These are phyloP conservation scores for Acholoe squamosa DNA, from an alignment of 2,888 invertebrate genomes.

Conservation along the genomic window DNA sequence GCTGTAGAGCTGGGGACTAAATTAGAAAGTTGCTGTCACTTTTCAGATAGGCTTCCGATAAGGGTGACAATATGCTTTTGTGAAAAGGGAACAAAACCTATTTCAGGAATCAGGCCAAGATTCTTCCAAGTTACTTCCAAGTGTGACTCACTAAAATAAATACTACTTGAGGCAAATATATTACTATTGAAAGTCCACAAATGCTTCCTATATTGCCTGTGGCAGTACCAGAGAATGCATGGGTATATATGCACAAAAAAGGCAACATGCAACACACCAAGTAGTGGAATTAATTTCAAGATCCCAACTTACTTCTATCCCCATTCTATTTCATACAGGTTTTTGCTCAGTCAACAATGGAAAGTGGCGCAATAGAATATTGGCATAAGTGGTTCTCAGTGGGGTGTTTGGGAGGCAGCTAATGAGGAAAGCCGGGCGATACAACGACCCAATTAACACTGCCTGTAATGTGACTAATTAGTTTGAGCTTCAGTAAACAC, in stretches of 20 bases:
- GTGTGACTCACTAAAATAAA: too few relatives aligned
- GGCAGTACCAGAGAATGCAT: neutral
- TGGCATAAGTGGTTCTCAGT: neutral
- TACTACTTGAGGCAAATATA: too few relatives aligned
- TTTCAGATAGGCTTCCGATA: too few relatives aligned
- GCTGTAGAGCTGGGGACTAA: too few relatives aligned
- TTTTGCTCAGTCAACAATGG: slow-evolving; percentile 7
- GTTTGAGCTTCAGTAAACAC: slow-evolving; percentile 48
- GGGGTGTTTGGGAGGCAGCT: slow-evolving; percentile 5
- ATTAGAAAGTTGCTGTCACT: too few relatives aligned
- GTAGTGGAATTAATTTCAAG: slow-evolving; percentile 6
- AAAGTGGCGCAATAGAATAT: slow-evolving; percentile 8
- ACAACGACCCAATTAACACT: slow-evolving; percentile 40
- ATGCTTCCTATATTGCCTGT: neutral
- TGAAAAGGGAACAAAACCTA: too few relatives aligned
- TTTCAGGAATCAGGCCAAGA: too few relatives aligned
- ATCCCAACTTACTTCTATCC: neutral
- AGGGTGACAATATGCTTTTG: too few relatives aligned
- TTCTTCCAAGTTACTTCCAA: too few relatives aligned
- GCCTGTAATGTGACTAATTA: slow-evolving; percentile 53
- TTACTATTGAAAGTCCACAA: too few relatives aligned
- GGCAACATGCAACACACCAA: neutral
- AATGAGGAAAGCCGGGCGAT: slow-evolving; percentile 28
- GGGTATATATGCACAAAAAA: neutral
- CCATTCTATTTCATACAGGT: neutral